Base-by-base conservation (phyloP, 2,113 vertebrate species). In the Machaerirhynchus nigripectus region DNA sequence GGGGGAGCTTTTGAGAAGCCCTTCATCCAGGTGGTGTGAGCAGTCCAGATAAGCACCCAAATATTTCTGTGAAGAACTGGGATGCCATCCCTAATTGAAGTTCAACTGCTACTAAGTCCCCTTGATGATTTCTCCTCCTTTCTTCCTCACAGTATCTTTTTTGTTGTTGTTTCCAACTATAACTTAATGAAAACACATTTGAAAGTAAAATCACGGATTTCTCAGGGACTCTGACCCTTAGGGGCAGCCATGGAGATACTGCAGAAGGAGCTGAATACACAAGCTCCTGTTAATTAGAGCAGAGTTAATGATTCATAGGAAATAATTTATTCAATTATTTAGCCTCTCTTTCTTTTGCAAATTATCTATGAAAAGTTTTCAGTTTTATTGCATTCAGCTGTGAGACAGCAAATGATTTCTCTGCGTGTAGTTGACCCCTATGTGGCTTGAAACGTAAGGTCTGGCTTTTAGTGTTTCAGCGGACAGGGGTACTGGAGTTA, bases 251-350 rank as follows among this genome's bases (percentile, higher is more conserved):
- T 82, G 50, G 91, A 97, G 65, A 88, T 94, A 82, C 81, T 90
- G 84, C 84, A 93, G 84, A 92, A 95, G 71, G 76, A 95, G 81
- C 89, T 67, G 84, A 94, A 93, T 93, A 96, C 81, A 88, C 88
- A 86, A 88, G 80, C 69, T 91, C 70, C 64, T 88, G 88, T 97
- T 97, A 97, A 96, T 97, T 96, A 96, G 90, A 95, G 95, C 84
- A 82, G 53, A 93, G 88, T 92, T 86, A 93, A 84, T 93, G 96
- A 95, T 97, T 97, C 90, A 87, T 61, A 87, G 76, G 84, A 95
- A 96, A 92, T 96, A 97, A 97, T 97, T 91, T 96, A 97, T 97
- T 97, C 95, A 94, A 82, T 96, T 95, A 90, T 95, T 95, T 97
- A 89, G 56, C 73, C 56, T 84, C 83, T 89, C 76, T 93, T 89